These are phyloP conservation scores for Gnatocerus cornutus DNA, from an alignment of 2,888 invertebrate genomes.

Conservation along the genomic window DNA sequence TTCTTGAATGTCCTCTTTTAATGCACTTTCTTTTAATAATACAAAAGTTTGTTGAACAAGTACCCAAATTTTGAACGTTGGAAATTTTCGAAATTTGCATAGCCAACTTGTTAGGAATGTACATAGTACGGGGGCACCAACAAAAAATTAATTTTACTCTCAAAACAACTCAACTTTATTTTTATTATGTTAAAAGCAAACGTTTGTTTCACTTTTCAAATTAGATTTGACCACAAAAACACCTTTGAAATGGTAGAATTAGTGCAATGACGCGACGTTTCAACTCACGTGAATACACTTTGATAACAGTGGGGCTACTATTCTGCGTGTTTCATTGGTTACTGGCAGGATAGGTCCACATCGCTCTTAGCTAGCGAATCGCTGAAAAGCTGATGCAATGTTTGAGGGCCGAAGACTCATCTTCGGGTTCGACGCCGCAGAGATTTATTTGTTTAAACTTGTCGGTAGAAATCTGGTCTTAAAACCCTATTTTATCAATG, in stretches of 20 bases:
- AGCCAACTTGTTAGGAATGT: constrained; percentile 27
- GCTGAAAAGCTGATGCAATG: constrained; percentile 41
- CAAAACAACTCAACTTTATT: no score
- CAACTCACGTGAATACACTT: no score
- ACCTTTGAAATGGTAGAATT: no score
- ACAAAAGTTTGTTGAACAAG: constrained; percentile 25
- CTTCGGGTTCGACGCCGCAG: no score
- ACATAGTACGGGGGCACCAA: constrained; percentile 33
- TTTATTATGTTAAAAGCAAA: no score
- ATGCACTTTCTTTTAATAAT: constrained; percentile 48
- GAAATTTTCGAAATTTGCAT: constrained; percentile 39
- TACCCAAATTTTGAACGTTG: not conserved
- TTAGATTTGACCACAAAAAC: no score
- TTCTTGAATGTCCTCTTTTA: constrained; percentile 17
- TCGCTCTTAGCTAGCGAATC: constrained; percentile 12
- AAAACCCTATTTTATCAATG: no score
- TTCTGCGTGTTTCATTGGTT: constrained; percentile 26
- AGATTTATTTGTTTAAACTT: no score
- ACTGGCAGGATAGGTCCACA: constrained; percentile 13
- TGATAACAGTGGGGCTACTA: constrained; percentile 10
- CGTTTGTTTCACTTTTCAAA: no score
- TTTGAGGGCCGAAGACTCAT: constrained; percentile 14
- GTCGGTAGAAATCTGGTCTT: no score
- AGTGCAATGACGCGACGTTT: no score
- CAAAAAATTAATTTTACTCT: not conserved